Conservation (phyloP, 2,113 vertebrate genomes). For the Equus quagga region DNA sequence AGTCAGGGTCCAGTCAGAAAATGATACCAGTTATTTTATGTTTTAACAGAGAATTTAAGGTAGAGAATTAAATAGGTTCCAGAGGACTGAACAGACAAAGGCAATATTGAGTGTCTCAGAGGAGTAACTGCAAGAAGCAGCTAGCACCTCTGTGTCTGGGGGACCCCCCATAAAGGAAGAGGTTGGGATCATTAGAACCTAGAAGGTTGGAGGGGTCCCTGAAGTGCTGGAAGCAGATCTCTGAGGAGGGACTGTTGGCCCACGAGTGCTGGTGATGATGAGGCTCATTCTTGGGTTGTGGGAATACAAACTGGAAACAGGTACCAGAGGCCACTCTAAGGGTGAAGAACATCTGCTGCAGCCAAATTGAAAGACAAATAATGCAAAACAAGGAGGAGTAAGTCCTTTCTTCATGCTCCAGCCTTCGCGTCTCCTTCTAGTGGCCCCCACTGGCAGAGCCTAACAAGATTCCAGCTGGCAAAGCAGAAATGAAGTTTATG, state of each 20-base stretch:
- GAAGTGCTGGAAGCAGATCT: neutral
- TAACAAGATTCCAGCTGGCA: neutral
- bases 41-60: neutral
- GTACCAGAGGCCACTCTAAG: too few species aligned
- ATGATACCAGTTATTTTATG: neutral
- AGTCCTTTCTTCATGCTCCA: neutral
- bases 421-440: neutral
- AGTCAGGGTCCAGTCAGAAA: neutral
- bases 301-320: neutral
- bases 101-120: neutral
- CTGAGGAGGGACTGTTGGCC: neutral
- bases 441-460: neutral
- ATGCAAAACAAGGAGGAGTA: neutral
- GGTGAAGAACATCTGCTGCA: neutral
- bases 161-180: neutral
- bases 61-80: neutral
- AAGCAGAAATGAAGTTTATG: neutral
- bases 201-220: neutral
- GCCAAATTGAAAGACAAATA: neutral
- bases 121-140: neutral
- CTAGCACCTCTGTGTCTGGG: neutral
- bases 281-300: neutral
- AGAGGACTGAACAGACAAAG: neutral
- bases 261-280: neutral
- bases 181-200: neutral